A percentile compares a stretch with the other conserved stretches of the same genome.
Conservation (phyloP, 1,140 invertebrate species). For the Micrasema minimum region DNA sequence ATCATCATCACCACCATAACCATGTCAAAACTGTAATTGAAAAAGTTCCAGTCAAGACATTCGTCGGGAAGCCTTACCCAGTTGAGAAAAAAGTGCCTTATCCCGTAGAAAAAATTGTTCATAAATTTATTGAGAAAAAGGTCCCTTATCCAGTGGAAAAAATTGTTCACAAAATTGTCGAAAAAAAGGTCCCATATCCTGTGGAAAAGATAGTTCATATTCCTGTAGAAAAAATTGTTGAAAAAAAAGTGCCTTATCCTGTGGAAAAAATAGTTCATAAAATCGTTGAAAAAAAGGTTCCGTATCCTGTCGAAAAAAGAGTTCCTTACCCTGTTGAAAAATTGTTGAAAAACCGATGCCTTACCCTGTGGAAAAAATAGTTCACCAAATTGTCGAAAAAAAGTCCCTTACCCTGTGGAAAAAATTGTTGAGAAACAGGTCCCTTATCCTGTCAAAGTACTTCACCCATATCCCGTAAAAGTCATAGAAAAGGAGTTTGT, state of each 20-base stretch:
- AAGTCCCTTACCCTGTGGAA: constrained; percentile 72
- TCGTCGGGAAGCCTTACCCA: constrained; percentile 66
- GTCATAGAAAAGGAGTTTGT: constrained; percentile 66
- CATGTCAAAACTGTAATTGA: constrained; percentile 70
- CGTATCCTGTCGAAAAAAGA: constrained; percentile 72
- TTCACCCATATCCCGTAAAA: constrained; percentile 65
- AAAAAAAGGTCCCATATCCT: constrained; percentile 72
- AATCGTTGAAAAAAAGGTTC: constrained; percentile 73
- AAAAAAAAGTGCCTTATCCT: constrained; percentile 73
- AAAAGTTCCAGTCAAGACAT: constrained; percentile 60
- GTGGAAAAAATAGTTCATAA: constrained; percentile 73
- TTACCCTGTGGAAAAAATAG: constrained; percentile 72
- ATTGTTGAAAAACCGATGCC: constrained; percentile 74
- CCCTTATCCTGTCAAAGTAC: constrained; percentile 69
- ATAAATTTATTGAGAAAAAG: constrained; percentile 67
- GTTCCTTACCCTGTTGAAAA: constrained; percentile 72
- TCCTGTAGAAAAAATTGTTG: constrained; percentile 73
- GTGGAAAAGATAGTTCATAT: constrained; percentile 73
- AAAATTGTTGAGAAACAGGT: too few relatives aligned
- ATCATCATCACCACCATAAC: constrained; percentile 72
- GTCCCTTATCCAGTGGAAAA: constrained; percentile 73
- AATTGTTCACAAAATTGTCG: constrained; percentile 71
- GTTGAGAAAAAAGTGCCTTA: constrained; percentile 69
- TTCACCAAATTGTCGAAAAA: constrained; percentile 73
- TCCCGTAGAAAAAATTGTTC: constrained; percentile 66